These are phyloP conservation scores for Pandemis heparana DNA, from an alignment of 2,888 invertebrate genomes.

Conservation along the genomic window DNA sequence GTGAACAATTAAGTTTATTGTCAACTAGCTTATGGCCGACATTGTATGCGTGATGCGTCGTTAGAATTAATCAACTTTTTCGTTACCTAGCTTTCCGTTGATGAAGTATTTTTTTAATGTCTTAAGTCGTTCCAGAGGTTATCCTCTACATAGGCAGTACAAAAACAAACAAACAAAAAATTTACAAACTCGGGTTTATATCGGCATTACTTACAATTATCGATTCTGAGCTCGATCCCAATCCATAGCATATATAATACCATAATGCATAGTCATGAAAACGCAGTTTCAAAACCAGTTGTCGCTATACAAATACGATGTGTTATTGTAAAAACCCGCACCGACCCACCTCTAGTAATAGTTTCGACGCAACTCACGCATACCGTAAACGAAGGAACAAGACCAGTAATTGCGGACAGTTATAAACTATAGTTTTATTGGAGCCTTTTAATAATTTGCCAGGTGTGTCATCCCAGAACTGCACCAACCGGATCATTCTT, in stretches of 20 bases:
- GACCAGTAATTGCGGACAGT: conserved; percentile 52
- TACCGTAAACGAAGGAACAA: conserved; percentile 52
- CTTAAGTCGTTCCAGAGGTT: too few species aligned
- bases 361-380: conserved; percentile 40
- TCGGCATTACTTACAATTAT: neutral
- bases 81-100: too few species aligned
- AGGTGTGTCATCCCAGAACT: conserved; percentile 58
- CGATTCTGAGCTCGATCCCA: neutral
- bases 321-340: conserved; percentile 8
- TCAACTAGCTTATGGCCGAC: too few species aligned
- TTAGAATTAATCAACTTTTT: too few species aligned
- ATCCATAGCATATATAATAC: too few species aligned
- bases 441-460: conserved; percentile 61
- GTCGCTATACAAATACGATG: neutral
- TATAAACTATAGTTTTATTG: conserved; percentile 60
- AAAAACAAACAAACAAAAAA: too few species aligned
- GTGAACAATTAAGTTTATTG: too few species aligned
- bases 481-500: conserved; percentile 53
- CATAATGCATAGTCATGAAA: neutral
- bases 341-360: conserved; percentile 2
- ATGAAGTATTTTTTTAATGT: too few species aligned
- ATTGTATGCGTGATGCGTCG: too few species aligned
- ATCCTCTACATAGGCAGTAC: too few species aligned
- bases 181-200: neutral
- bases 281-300: conserved; percentile 5